Evolutionary conservation across 2,797 vertebrate genomes (phyloP).

Genomic region (Acanthopagrus latus): DNA sequence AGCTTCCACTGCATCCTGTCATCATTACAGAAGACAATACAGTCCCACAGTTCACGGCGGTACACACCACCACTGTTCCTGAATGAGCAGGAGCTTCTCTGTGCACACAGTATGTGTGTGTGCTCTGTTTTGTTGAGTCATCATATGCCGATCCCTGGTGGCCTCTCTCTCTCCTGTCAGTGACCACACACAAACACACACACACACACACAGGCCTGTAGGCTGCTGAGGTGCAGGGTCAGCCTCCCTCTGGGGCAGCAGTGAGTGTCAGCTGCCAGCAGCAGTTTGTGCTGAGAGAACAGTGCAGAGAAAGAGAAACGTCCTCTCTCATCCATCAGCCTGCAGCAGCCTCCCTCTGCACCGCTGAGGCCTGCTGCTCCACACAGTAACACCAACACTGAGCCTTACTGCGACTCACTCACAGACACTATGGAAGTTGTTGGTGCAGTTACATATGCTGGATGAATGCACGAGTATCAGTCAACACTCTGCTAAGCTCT

Average conservation of each 20-base stretch:
- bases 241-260: conserved; percentile 1
- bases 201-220: neutral
- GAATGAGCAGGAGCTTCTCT: conserved; percentile 7
- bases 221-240: conserved; percentile 5
- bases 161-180: neutral
- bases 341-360: conserved; percentile 21
- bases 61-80: conserved; percentile 6
- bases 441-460: neutral
- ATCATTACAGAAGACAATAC: neutral
- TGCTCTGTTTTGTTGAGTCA: conserved; percentile 41
- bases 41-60: neutral
- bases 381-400: neutral
- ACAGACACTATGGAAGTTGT: neutral
- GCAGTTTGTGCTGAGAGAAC: conserved; percentile 44
- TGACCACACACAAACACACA: conserved; percentile 35
- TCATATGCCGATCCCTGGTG: conserved; percentile 19
- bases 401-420: conserved; percentile 3
- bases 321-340: conserved; percentile 49
- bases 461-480: neutral
- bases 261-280: conserved; percentile 51
- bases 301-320: conserved; percentile 24
- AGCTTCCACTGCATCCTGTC: neutral
- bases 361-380: conserved; percentile 10
- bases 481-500: neutral
- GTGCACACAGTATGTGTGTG: neutral